Evolutionary conservation across 2,113 vertebrate genomes (phyloP), one percentile per base, ranked within the genome.

Genomic region (Leuciscus idus): DNA sequence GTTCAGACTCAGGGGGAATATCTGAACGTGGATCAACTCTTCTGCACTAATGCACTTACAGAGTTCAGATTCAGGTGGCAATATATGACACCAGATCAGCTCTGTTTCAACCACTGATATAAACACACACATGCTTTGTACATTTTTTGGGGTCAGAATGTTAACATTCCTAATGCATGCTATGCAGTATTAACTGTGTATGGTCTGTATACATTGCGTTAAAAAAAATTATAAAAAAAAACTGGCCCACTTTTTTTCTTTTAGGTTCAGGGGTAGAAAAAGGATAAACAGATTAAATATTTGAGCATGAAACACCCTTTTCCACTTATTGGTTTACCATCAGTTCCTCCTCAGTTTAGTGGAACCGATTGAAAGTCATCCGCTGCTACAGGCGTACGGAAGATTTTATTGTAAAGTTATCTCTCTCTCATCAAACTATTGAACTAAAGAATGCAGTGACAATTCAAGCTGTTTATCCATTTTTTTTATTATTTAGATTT

Each of bases 31-130:
- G 82, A 43, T 84, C 68, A 84, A 59, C 21, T 74, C 68, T 73
- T 70, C 68, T 84, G 50, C 82, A 72, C 68, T 73, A 84, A 72
- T 84, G 68, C 82, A 84, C 33, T 84, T 84, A 84, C 68, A 84
- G 66, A 59, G 82, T 73, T 73, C 68, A 84, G 21, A 73, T 33
- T 46, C 46, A 55, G 23, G 81, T 82, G 81, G 10, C 81, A 82
- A 70, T 82, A 82, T 66, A 46, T 82, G 62, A 70, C 46, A 28
- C 28, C 81, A 23, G 80, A 83, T 73, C 66, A 84, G 48, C 82
- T 19, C 52, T 72, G 30, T 23, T 84, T 61, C 77, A 39, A 13
- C n/a, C 61, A 80, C 77, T 62, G 19, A 59, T 80, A 62, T 61
- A 13, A 80, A 26, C 52, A 43, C 23, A 48, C 33, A n/a, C 28